phyloP scores from a whole-genome alignment of 1,140 invertebrate genomes.

The Tetraneura akinire region DNA sequence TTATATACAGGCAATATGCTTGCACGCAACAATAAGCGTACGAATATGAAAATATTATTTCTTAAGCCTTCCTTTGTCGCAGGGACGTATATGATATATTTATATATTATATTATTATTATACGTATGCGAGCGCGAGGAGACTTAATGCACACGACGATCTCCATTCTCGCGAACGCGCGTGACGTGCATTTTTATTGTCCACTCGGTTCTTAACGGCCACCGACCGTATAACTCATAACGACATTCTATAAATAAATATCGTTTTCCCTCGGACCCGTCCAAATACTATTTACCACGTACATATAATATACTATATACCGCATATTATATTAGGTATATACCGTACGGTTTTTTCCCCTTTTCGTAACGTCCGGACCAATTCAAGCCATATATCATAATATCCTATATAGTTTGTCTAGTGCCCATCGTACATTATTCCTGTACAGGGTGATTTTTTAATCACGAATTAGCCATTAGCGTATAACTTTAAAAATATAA shows the following conservation, averaged over 20 bases:
- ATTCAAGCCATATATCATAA: too few relatives aligned
- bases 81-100: neutral
- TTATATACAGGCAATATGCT: neutral
- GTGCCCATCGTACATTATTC: too few relatives aligned
- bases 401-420: too few relatives aligned
- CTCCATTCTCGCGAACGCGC: neutral
- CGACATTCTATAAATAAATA: neutral
- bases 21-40: neutral
- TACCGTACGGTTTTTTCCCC: too few relatives aligned
- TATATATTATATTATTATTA: too few relatives aligned
- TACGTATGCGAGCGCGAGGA: neutral
- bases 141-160: conserved; percentile 10
- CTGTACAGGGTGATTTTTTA: too few relatives aligned
- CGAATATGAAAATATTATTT: too few relatives aligned
- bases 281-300: neutral
- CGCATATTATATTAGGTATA: neutral
- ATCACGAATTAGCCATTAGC: too few relatives aligned
- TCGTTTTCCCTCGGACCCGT: neutral
- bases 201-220: neutral
- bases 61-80: neutral
- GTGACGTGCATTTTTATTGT: conserved; percentile 21
- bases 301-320: neutral
- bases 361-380: too few relatives aligned
- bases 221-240: neutral
- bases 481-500: too few relatives aligned